Evolutionary conservation across 2,113 vertebrate genomes (phyloP).

Genomic region (Noctilio leporinus): DNA sequence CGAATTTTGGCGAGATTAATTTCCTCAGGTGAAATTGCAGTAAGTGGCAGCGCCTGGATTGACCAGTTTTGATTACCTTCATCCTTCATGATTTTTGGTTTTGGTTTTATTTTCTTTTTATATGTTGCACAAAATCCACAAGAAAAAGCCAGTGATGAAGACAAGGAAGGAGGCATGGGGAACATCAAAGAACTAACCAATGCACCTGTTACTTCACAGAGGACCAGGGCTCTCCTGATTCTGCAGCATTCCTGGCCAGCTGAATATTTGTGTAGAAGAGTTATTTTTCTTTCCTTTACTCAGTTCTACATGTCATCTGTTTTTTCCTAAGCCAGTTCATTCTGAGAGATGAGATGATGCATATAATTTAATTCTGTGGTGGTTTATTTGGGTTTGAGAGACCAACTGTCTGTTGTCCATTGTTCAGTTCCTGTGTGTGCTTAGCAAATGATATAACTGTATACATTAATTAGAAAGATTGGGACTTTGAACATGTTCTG

Average conservation of each 20-base stretch:
- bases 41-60: background rate
- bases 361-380: background rate
- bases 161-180: background rate
- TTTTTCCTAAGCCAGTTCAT: background rate
- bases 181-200: background rate
- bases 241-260: accelerated
- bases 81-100: background rate
- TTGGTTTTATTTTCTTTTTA: background rate
- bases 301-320: background rate
- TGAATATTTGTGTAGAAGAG: background rate
- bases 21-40: background rate
- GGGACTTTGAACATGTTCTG: background rate
- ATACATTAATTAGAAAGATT: background rate
- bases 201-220: background rate
- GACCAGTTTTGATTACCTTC: background rate
- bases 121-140: background rate
- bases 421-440: background rate
- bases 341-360: background rate
- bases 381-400: background rate
- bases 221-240: background rate
- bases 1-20: background rate
- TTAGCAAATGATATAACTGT: background rate
- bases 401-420: background rate
- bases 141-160: background rate
- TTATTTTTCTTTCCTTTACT: background rate